These are phyloP conservation scores for Schizaphis graminum DNA, from an alignment of 2,888 invertebrate species.

Conservation along the genomic window DNA sequence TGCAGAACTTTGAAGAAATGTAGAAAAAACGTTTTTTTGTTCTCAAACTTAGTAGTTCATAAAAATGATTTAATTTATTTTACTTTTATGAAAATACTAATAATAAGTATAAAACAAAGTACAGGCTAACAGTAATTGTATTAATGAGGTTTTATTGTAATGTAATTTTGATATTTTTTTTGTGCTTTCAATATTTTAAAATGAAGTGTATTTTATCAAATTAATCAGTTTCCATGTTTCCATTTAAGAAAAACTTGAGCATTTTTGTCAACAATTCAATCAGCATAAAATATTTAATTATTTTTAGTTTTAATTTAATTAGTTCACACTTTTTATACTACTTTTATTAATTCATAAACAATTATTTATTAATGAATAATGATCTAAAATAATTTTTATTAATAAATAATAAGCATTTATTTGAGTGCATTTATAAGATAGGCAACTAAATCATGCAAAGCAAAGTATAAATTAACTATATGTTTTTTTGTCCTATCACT, in stretches of 20 bases:
- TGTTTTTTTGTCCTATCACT: not conserved
- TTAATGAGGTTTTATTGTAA: not conserved
- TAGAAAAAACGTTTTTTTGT: not conserved
- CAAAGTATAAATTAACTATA: not conserved
- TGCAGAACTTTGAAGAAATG: not conserved
- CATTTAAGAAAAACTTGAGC: not conserved
- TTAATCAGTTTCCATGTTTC: not conserved
- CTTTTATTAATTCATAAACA: not conserved
- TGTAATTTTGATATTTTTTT: not conserved
- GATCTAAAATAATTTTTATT: not conserved
- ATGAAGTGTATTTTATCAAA: not conserved
- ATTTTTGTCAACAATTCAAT: not conserved
- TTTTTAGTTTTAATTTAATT: not conserved
- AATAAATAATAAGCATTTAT: not conserved
- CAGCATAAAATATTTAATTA: not conserved
- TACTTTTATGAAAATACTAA: not conserved
- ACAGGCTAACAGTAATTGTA: not conserved
- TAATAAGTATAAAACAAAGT: not conserved
- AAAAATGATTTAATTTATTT: not conserved
- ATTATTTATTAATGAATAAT: not conserved
- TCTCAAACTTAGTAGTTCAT: not conserved
- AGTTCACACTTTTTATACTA: not conserved
- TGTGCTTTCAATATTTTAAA: not conserved
- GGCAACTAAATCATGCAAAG: not conserved
- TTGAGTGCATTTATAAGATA: not conserved